Base-by-base conservation (phyloP, 2,797 vertebrate species). In the Rousettus madagascariensis region DNA sequence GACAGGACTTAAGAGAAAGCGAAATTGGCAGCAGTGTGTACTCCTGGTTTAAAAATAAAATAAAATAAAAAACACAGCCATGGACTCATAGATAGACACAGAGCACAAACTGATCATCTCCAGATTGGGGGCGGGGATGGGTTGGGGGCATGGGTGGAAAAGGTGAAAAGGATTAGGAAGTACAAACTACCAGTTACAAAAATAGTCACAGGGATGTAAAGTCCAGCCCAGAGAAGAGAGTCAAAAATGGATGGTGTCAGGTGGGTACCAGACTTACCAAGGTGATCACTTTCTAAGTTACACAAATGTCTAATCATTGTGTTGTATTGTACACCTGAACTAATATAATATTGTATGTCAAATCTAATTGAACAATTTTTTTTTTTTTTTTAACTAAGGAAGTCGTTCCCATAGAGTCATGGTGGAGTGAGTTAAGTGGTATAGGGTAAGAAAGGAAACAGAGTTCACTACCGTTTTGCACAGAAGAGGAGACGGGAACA, bases 321-420 rank as follows among this genome's bases (percentile, higher is more conserved):
- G 43, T 2, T 11, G 8, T 51, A 49, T 9, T 5, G 49, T 16
- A 46, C 46, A 16, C 43, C 24, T 33, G 33, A 82, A 33, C n/a
- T 65, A 51, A 65, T 36, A 26, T 36, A 49, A 33, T 4, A 51
- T 17, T 30, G 6, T 51, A 83, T 19, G n/a, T 61, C 8, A 65
- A 17, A n/a, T 33, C n/a, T 36, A 83, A 83, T 11, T 83, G 80
- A 65, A 83, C 49, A 83, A 30, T 26, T 24, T 33, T 61, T 65
- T 33, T 65, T 33, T 24, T 33, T 61, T 65, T 33, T 65, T 33
- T 33, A n/a, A 28, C 30, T 28, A 59, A n/a, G 5, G 63, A 57
- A 86, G 69, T 0, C 11, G 49, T 13, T 68, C 13, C 84, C 3
- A 8, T 0, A 16, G 8, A 53, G 55, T 1, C 10, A 9, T 5